Conservation (phyloP, 2,113 vertebrate species). For the Synodontis membranacea region DNA sequence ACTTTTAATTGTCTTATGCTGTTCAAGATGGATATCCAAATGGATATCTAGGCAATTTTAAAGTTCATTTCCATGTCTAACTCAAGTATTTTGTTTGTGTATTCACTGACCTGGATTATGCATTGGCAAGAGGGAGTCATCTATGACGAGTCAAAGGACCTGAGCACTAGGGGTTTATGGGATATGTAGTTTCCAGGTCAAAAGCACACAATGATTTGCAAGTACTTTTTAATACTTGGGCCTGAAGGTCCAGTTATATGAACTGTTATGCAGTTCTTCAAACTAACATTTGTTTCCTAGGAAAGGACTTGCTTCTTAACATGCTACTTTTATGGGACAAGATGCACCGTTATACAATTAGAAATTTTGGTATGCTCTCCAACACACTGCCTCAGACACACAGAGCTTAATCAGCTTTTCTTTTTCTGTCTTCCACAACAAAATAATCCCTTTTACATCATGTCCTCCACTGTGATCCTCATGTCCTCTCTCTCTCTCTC, state of each 20-base stretch:
- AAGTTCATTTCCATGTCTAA: neutral
- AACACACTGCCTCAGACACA: neutral
- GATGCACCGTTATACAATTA: neutral
- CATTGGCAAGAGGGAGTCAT: neutral
- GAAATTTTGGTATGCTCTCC: neutral
- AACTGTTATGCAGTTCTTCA: neutral
- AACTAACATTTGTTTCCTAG: neutral
- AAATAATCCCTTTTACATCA: conserved; percentile 28
- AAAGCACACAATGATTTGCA: neutral
- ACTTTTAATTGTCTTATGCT: neutral
- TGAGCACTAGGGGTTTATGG: neutral
- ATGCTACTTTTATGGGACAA: neutral
- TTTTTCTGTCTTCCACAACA: conserved; percentile 3
- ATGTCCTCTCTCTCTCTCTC: neutral
- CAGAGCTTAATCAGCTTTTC: conserved; percentile 37
- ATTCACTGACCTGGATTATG: neutral
- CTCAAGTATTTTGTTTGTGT: neutral
- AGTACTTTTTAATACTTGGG: neutral
- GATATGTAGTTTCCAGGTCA: neutral
- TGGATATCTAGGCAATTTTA: neutral
- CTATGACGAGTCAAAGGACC: neutral
- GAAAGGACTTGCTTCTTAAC: neutral
- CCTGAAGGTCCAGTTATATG: neutral
- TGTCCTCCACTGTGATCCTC: neutral
- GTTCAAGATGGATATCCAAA: neutral